Conservation (phyloP, 2,797 vertebrate genomes). For the Aulostomus chinensis region DNA sequence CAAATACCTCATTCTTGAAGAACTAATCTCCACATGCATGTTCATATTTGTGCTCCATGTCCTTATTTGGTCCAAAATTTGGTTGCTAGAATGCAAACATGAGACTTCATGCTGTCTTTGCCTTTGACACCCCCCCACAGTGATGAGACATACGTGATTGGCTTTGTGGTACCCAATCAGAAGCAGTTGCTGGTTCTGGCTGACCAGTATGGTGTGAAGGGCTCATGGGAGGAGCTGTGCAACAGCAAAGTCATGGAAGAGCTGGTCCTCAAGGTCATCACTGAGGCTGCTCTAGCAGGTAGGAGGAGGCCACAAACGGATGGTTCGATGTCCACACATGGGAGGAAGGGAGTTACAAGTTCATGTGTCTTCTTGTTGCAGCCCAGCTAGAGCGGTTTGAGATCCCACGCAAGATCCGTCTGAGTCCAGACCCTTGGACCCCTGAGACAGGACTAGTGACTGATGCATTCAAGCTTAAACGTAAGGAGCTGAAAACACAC, state of each 20-base stretch:
- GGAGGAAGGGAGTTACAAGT: too few species aligned
- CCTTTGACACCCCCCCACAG: slow-evolving; percentile 63
- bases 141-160: slow-evolving; percentile 92
- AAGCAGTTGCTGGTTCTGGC: slow-evolving; percentile 89
- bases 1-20: too few species aligned
- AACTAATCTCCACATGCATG: too few species aligned
- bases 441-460: slow-evolving; percentile 95
- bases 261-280: slow-evolving; percentile 88
- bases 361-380: slow-evolving; percentile 47
- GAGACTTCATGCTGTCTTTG: too few species aligned
- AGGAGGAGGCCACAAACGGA: too few species aligned
- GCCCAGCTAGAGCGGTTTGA: slow-evolving; percentile 94
- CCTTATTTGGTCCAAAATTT: slow-evolving; percentile 4
- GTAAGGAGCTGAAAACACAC: slow-evolving; percentile 89
- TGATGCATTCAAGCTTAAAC: slow-evolving; percentile 95
- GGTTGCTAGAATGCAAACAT: background rate
- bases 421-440: slow-evolving; percentile 93
- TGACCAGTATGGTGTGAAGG: slow-evolving; percentile 80
- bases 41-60: slow-evolving; percentile 3
- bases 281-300: slow-evolving; percentile 88
- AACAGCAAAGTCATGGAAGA: slow-evolving; percentile 87
- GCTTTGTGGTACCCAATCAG: slow-evolving; percentile 97
- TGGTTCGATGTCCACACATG: too few species aligned
- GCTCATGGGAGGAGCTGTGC: slow-evolving; percentile 89
- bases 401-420: slow-evolving; percentile 89